A percentile compares a stretch with the other conserved stretches of the same genome.
phyloP scores from a whole-genome alignment of 53 echinoderm and acorn worm species.

The Apostichopus leukothele region DNA sequence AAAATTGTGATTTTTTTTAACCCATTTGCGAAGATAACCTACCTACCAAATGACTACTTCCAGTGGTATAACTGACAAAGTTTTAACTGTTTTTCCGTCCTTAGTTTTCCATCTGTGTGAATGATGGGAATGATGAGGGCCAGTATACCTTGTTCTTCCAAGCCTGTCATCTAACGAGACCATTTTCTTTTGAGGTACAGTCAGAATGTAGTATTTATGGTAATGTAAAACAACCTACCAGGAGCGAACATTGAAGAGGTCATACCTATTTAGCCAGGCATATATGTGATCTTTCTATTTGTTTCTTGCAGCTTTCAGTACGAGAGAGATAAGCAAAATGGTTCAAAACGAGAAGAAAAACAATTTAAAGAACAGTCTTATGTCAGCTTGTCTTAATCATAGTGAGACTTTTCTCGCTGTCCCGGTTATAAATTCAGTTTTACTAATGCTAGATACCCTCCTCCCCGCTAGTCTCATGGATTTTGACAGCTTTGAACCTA shows the following conservation, averaged over 20 bases:
- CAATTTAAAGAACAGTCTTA: no score
- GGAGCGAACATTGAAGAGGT: not conserved
- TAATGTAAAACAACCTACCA: not conserved
- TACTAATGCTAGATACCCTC: no score
- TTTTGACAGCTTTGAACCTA: no score
- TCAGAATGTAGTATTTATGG: not conserved
- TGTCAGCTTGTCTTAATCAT: no score
- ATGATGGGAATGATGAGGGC: not conserved
- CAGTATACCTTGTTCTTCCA: not conserved
- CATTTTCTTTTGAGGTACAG: not conserved
- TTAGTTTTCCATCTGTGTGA: not conserved
- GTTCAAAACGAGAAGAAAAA: no score
- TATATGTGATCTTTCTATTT: not conserved
- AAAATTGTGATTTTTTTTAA: not conserved
- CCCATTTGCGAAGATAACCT: not conserved
- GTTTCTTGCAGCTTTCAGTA: not conserved
- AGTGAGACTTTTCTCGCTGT: no score
- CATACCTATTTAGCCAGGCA: not conserved
- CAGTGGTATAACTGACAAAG: not conserved
- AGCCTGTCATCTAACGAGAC: not conserved
- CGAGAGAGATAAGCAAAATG: no score
- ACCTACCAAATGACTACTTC: no score
- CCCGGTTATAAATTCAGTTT: no score
- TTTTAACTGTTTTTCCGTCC: not conserved
- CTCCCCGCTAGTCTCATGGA: no score